A percentile compares a stretch with the other conserved stretches of the same genome.
These are phyloP conservation scores for Agrilus biguttatus DNA, from an alignment of 2,888 invertebrate genomes.

Conservation along the genomic window DNA sequence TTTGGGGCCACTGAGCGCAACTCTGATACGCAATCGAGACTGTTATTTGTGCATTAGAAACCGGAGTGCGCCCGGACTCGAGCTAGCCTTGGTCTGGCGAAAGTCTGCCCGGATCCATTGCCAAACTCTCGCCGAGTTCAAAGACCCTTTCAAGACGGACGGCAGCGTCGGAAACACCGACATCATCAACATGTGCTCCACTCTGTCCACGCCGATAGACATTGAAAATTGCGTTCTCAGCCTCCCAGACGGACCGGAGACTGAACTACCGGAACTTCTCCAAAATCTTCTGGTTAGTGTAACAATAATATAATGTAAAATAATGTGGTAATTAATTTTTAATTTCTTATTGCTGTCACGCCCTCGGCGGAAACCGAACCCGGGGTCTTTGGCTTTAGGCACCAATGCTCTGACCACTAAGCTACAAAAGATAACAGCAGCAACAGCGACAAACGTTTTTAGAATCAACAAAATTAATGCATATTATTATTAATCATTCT, in stretches of 20 bases:
- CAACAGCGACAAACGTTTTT: no score
- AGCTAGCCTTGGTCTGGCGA: constrained; percentile 26
- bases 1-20: constrained; percentile 46
- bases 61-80: constrained; percentile 20
- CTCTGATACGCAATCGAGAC: constrained; percentile 44
- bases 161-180: constrained; percentile 14
- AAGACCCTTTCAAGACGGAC: constrained; percentile 11
- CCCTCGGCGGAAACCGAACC: no score
- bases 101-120: constrained; percentile 20
- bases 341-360: no score
- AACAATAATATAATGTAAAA: no score
- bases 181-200: constrained; percentile 26
- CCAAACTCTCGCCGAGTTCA: constrained; percentile 25
- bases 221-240: constrained; percentile 21
- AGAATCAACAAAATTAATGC: no score
- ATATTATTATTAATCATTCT: no score
- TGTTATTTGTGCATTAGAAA: constrained; percentile 46
- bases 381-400: no score
- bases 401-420: no score
- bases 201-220: constrained; percentile 22
- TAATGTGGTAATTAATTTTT: no score
- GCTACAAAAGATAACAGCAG: no score
- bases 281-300: constrained; percentile 37
- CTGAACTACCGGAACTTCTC: constrained; percentile 46
- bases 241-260: constrained; percentile 23